Evolutionary conservation across 2,888 invertebrate species (phyloP).

Genomic region (Apantesis nais): DNA sequence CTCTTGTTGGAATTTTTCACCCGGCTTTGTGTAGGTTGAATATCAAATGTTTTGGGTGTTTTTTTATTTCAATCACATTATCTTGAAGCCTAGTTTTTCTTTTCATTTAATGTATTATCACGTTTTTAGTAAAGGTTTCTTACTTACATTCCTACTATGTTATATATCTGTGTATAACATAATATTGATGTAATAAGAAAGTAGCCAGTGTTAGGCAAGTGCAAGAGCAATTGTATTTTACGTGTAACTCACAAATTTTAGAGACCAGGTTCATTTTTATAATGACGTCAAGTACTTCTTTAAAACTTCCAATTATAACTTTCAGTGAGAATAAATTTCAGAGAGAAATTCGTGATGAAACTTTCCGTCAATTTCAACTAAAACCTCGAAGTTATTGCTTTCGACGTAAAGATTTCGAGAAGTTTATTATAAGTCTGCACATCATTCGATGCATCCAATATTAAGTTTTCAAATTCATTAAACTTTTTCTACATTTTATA

Average conservation of each 20-base stretch:
- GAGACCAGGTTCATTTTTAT: slow-evolving; percentile 28
- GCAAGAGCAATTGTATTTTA: slow-evolving; percentile 4
- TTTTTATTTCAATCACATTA: neutral
- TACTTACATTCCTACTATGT: no score
- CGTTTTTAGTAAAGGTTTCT: no score
- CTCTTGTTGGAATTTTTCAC: neutral
- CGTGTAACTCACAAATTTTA: slow-evolving; percentile 26
- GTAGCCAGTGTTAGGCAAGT: slow-evolving; percentile 15
- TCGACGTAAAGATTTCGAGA: neutral
- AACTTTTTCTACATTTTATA: neutral
- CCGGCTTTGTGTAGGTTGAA: neutral
- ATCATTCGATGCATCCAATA: no score
- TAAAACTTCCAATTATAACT: slow-evolving; percentile 39
- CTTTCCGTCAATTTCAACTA: slow-evolving; percentile 24
- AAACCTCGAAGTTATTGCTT: slow-evolving; percentile 19
- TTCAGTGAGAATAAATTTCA: slow-evolving; percentile 33
- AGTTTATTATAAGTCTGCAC: no score
- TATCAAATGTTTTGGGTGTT: neutral
- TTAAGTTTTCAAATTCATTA: neutral
- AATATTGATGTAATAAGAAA: slow-evolving; percentile 18
- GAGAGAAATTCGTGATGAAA: slow-evolving; percentile 27
- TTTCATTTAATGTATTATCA: neutral
- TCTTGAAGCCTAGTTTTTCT: neutral
- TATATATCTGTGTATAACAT: slow-evolving; percentile 22
- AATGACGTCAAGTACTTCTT: slow-evolving; percentile 26